Evolutionary conservation across 2,113 vertebrate genomes (phyloP).

Genomic region (Empidonax alnorum): DNA sequence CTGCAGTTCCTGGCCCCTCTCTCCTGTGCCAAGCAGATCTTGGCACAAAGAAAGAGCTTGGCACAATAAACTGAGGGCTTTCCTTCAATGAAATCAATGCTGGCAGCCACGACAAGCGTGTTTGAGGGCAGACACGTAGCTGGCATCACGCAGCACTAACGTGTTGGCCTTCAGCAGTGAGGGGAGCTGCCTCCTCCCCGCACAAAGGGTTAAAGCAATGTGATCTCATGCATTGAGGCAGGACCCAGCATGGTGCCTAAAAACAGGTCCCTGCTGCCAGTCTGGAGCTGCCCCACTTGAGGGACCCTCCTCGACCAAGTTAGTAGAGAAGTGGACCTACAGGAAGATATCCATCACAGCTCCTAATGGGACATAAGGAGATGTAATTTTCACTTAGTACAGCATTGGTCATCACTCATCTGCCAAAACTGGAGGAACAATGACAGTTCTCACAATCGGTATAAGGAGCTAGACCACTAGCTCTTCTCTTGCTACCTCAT

Average conservation of each 20-base stretch:
- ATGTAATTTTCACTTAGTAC: neutral
- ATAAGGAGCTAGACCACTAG: neutral
- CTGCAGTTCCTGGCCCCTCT: neutral
- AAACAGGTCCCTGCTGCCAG: neutral
- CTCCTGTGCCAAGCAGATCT: neutral
- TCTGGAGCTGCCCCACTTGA: neutral
- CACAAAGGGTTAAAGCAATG: neutral
- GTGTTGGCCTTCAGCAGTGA: neutral
- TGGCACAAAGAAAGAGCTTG: neutral
- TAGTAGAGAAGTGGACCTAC: neutral
- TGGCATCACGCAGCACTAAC: neutral
- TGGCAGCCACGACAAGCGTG: rapidly evolving
- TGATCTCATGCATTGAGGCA: neutral
- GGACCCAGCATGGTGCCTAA: neutral
- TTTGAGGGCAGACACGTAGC: neutral
- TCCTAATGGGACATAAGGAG: neutral
- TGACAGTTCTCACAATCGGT: neutral
- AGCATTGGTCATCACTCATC: rapidly evolving
- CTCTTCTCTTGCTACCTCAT: neutral
- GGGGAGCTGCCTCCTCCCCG: neutral
- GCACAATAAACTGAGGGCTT: neutral
- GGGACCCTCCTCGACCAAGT: neutral
- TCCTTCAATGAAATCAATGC: neutral
- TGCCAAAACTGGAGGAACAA: neutral
- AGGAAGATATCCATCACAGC: neutral